Percentiles rank a stretch among this genome's conserved stretches.
Conservation (phyloP, 2,888 invertebrate genomes). For the Meta bourneti region DNA sequence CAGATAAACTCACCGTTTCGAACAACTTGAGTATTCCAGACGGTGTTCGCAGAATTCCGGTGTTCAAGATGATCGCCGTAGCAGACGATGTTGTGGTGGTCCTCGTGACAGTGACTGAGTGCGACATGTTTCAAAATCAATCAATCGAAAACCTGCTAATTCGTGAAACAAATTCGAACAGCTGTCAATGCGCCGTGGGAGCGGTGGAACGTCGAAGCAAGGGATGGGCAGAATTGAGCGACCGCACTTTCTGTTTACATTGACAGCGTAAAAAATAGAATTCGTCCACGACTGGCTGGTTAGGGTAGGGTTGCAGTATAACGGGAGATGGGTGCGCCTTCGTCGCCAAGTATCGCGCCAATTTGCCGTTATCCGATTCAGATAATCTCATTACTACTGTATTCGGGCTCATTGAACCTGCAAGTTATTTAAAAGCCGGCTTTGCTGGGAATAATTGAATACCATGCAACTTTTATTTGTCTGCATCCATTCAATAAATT, state of each 20-base stretch:
- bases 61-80: slow-evolving; percentile 89
- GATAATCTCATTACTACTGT: too few relatives aligned
- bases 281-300: slow-evolving; percentile 30
- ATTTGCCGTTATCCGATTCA: not conserved
- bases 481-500: too few relatives aligned
- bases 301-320: slow-evolving; percentile 29
- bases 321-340: not conserved
- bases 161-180: not conserved
- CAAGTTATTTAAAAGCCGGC: too few relatives aligned
- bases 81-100: slow-evolving; percentile 88
- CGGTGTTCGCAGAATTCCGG: slow-evolving; percentile 88
- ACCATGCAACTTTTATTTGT: too few relatives aligned
- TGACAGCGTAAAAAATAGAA: slow-evolving; percentile 14
- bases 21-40: slow-evolving; percentile 90
- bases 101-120: slow-evolving; percentile 91
- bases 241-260: slow-evolving; percentile 59
- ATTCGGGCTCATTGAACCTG: too few relatives aligned
- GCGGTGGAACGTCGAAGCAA: not conserved
- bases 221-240: slow-evolving; percentile 2
- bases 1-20: slow-evolving; percentile 85
- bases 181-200: not conserved
- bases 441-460: too few relatives aligned
- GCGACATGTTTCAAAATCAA: slow-evolving; percentile 85
- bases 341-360: not conserved
- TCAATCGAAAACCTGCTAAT: not conserved